phyloP scores from a whole-genome alignment of 2,888 invertebrate species.

The Tachina lurida region DNA sequence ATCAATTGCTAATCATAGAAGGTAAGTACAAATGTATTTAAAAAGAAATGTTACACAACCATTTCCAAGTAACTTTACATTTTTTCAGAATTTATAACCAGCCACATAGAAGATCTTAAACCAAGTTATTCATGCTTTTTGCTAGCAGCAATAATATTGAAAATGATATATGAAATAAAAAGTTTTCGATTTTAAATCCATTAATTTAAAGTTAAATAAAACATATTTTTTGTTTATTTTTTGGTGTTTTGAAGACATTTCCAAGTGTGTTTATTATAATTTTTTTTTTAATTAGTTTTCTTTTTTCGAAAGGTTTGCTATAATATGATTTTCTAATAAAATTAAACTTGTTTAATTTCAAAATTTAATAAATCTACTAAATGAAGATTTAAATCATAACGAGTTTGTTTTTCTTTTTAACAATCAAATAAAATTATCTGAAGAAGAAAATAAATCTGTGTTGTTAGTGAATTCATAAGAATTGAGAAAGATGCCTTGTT shows the following conservation, averaged over 20 bases:
- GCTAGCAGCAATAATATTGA: slow-evolving; percentile 57
- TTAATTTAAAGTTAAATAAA: slow-evolving; percentile 6
- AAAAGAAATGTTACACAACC: neutral
- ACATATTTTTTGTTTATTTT: slow-evolving; percentile 7
- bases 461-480: slow-evolving; percentile 12
- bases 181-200: neutral
- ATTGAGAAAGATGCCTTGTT: neutral
- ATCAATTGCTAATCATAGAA: slow-evolving; percentile 80
- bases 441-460: neutral
- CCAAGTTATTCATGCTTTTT: slow-evolving; percentile 53
- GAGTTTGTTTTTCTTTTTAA: slow-evolving; percentile 7
- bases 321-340: slow-evolving; percentile 24
- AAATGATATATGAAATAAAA: slow-evolving; percentile 72
- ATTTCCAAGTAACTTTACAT: neutral
- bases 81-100: slow-evolving; percentile 75
- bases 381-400: slow-evolving; percentile 12
- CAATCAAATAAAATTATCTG: neutral
- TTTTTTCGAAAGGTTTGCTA: slow-evolving; percentile 27
- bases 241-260: slow-evolving; percentile 55
- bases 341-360: slow-evolving; percentile 34
- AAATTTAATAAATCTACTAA: slow-evolving; percentile 48
- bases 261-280: slow-evolving; percentile 49
- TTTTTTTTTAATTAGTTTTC: slow-evolving; percentile 12
- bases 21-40: slow-evolving; percentile 70
- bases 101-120: slow-evolving; percentile 47